Evolutionary conservation across 2,888 invertebrate genomes (phyloP), one percentile per base, ranked within the genome.

Genomic region (Metacarcinus magister): DNA sequence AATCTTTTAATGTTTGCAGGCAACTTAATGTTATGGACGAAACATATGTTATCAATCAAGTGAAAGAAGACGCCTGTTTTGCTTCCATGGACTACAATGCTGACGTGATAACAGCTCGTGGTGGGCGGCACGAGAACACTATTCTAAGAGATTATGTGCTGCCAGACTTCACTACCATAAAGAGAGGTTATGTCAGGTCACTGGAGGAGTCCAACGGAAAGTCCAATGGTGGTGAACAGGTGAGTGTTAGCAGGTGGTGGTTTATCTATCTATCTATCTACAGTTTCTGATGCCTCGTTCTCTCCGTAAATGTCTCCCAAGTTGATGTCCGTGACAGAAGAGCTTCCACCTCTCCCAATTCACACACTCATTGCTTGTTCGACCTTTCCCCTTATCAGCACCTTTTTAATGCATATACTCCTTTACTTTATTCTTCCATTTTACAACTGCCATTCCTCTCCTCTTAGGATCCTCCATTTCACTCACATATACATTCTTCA

Each of bases 1-100:
- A 13, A 93, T 94, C 3, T 87, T 32, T 75, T n/a, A 32, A 16
- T 95, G 10, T 43, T 60, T 54, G 32, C 94, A 97, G 97, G 75
- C 99, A 99, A 97, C 98, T 99, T 91, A 99, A 99, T 98, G 99
- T 99, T 0, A 99, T 99, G 99, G 99, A 99, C 97, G 99, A 99
- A 97, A 99, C 99, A 0, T 99, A 99, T 98, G 99, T 99, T 0
- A 99, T 99, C 92, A 99, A 99, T 92, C 97, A 97, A 75, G 96
- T 97, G 0, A 99, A 99, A 97, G 99, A 99, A 98, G 99, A 99
- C 97, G 98, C 99, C 0, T 99, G 99, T 97, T 99, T 98, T 98
- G 99, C 99, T 0, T 98, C 99, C 0, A 98, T 98, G 97, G 98
- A 99, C 97, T 99, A 99, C 97, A 98, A 98, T 97, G 98, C 98